Evolutionary conservation across 2,113 vertebrate species (phyloP).

Genomic region (Sclerurus mexicanus): DNA sequence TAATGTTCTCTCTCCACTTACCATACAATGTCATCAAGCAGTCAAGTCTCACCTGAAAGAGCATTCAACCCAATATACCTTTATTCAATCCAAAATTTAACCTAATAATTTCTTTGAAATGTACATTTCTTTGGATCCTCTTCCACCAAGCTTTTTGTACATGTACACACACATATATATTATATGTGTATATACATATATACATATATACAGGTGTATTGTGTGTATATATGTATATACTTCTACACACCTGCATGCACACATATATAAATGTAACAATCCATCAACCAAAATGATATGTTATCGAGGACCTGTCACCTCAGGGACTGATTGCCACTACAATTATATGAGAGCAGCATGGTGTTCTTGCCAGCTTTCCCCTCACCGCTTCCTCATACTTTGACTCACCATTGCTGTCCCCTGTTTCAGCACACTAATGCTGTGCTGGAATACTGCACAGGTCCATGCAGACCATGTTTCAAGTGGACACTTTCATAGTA

Average conservation of each 20-base stretch:
- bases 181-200: not conserved
- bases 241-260: accelerated
- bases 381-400: not conserved
- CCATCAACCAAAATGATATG: not conserved
- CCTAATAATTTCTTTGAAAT: not conserved
- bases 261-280: not conserved
- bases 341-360: accelerated
- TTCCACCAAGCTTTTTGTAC: not conserved
- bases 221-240: not conserved
- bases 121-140: not conserved
- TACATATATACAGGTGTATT: not conserved
- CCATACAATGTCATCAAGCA: not conserved
- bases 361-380: not conserved
- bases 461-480: not conserved
- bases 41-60: not conserved
- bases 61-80: not conserved
- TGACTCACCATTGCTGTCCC: not conserved
- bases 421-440: accelerated
- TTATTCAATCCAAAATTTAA: not conserved
- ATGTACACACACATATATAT: too few relatives aligned
- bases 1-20: not conserved
- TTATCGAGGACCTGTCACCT: not conserved
- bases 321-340: not conserved
- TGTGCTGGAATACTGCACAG: not conserved
- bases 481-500: not conserved